A percentile compares a stretch with the other conserved stretches of the same genome.
phyloP scores from a whole-genome alignment of 2,113 vertebrate genomes.

The Saccopteryx leptura region DNA sequence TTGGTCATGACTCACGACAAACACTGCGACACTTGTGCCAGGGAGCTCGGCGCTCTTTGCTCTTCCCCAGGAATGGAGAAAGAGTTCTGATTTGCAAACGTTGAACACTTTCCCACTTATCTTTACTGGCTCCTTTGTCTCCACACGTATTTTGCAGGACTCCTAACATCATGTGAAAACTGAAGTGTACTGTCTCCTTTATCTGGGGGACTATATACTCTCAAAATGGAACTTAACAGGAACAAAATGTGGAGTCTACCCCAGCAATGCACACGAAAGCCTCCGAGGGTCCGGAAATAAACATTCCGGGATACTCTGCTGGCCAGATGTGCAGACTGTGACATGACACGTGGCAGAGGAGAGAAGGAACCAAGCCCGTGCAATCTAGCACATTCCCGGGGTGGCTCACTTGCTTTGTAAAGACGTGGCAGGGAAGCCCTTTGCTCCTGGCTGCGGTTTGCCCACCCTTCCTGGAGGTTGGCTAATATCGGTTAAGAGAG shows the following conservation, averaged over 20 bases:
- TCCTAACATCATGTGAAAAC: conserved; percentile 31
- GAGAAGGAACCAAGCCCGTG: conserved; percentile 72
- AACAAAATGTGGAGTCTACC: conserved; percentile 68
- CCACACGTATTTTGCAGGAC: background rate
- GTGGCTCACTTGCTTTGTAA: background rate
- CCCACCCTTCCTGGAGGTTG: background rate
- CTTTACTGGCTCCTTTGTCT: conserved; percentile 55
- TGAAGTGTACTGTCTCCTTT: background rate
- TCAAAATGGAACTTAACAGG: conserved; percentile 70
- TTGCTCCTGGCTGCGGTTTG: background rate
- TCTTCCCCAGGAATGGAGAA: background rate
- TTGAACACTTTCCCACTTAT: conserved; percentile 24
- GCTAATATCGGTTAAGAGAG: background rate
- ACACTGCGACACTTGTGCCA: background rate
- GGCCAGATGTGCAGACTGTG: conserved; percentile 73
- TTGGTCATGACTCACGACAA: background rate
- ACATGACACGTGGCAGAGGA: conserved; percentile 69
- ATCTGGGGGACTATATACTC: conserved; percentile 34
- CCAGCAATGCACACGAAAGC: conserved; percentile 70
- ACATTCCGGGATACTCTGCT: conserved; percentile 79
- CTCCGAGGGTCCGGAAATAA: conserved; percentile 75
- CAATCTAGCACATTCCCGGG: conserved; percentile 65
- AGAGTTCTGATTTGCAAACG: background rate
- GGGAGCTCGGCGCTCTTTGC: background rate
- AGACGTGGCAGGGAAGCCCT: background rate